Conservation (phyloP, 2,888 invertebrate genomes). For the Choreutis nemorana region DNA sequence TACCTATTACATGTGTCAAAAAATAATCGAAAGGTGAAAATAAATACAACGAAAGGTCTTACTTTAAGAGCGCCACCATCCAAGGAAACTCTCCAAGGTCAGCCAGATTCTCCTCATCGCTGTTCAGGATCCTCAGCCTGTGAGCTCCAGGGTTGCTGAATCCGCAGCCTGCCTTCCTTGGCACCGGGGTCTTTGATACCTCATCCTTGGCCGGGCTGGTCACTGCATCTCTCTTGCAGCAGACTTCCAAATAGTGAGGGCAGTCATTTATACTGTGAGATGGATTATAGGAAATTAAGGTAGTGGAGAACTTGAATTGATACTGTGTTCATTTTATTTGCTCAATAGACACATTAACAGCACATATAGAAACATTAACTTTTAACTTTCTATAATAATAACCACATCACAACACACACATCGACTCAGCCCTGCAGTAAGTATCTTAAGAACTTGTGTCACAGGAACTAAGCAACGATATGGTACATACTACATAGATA, state of each 20-base stretch:
- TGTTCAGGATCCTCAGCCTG: not conserved
- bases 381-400: too few species aligned
- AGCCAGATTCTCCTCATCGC: constrained; percentile 38
- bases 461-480: too few species aligned
- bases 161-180: not conserved
- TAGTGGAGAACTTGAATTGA: too few species aligned
- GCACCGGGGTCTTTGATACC: not conserved
- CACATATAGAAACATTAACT: too few species aligned
- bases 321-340: too few species aligned
- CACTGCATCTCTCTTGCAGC: too few species aligned
- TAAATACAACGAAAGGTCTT: not conserved
- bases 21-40: not conserved
- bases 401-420: too few species aligned
- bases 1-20: not conserved
- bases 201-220: too few species aligned
- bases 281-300: not conserved
- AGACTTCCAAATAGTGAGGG: not conserved
- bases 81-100: constrained; percentile 79
- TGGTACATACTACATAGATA: too few species aligned
- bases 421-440: too few species aligned
- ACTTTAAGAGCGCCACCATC: constrained; percentile 70
- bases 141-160: not conserved
- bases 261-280: not conserved
- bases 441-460: too few species aligned
- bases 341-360: too few species aligned